These are phyloP conservation scores for Allobates femoralis DNA, from an alignment of 2,797 vertebrate genomes.

Conservation along the genomic window DNA sequence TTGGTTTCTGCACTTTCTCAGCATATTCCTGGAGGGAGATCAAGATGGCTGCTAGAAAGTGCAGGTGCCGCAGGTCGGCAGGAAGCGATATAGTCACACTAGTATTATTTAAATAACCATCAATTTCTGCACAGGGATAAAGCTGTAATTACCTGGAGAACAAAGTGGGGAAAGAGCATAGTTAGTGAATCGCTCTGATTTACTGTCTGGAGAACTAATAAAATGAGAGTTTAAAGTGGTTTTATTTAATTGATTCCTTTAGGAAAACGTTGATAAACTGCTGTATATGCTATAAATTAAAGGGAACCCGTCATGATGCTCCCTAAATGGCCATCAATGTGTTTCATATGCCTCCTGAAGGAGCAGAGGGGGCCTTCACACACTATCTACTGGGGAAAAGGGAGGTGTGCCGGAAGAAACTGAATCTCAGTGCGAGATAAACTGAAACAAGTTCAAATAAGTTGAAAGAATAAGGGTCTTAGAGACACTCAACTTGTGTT, in stretches of 20 bases:
- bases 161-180: not conserved
- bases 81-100: constrained; percentile 21
- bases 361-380: too few relatives aligned
- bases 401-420: too few relatives aligned
- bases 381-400: too few relatives aligned
- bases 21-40: constrained; percentile 21
- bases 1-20: not conserved
- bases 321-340: too few relatives aligned
- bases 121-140: constrained; percentile 24
- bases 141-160: constrained; percentile 28
- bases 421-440: too few relatives aligned
- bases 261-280: not conserved
- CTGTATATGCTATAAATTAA: too few relatives aligned
- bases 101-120: constrained; percentile 36
- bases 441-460: too few relatives aligned
- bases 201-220: not conserved
- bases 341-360: too few relatives aligned
- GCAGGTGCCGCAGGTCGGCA: constrained; percentile 36
- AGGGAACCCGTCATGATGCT: too few relatives aligned
- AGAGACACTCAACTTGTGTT: too few relatives aligned
- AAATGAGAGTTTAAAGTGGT: not conserved
- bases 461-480: too few relatives aligned
- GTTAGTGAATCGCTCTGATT: constrained; percentile 1
- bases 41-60: constrained; percentile 34
- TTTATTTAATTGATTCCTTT: not conserved